phyloP scores from a whole-genome alignment of 2,113 vertebrate genomes.

The Euleptes europaea region DNA sequence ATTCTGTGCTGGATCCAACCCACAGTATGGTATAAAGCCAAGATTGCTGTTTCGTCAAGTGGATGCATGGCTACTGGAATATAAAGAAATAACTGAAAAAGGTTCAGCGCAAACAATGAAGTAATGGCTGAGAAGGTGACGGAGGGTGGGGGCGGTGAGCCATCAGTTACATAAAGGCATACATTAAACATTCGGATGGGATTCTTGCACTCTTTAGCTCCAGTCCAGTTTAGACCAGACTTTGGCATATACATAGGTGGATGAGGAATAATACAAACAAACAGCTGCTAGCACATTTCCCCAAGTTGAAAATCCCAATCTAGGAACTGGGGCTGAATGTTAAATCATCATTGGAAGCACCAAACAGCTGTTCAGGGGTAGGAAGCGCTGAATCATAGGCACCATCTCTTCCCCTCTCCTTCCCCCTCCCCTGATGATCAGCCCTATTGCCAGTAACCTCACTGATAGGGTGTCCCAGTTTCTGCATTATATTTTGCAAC shows the following conservation, averaged over 20 bases:
- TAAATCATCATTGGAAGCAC: background rate
- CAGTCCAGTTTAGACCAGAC: background rate
- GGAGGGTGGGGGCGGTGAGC: background rate
- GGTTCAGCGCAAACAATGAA: background rate
- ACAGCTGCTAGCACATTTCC: too few relatives aligned
- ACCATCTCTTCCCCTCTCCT: too few relatives aligned
- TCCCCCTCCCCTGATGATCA: too few relatives aligned
- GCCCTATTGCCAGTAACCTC: background rate
- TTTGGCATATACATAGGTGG: background rate
- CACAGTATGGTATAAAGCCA: slow-evolving; percentile 11
- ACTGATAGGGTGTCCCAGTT: background rate
- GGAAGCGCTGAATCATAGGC: background rate
- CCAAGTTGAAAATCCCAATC: background rate
- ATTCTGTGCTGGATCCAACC: too few relatives aligned
- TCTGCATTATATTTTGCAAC: background rate
- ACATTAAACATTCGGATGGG: background rate
- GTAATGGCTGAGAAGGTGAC: background rate
- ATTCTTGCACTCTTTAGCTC: background rate
- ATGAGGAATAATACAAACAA: background rate
- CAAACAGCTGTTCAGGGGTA: background rate
- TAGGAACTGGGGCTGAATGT: background rate
- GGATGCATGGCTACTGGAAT: background rate
- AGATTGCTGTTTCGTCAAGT: background rate
- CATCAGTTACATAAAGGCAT: background rate
- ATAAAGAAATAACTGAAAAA: background rate